Evolutionary conservation across 2,888 invertebrate genomes (phyloP), one percentile per base, ranked within the genome.

Genomic region (Metalampra italica): DNA sequence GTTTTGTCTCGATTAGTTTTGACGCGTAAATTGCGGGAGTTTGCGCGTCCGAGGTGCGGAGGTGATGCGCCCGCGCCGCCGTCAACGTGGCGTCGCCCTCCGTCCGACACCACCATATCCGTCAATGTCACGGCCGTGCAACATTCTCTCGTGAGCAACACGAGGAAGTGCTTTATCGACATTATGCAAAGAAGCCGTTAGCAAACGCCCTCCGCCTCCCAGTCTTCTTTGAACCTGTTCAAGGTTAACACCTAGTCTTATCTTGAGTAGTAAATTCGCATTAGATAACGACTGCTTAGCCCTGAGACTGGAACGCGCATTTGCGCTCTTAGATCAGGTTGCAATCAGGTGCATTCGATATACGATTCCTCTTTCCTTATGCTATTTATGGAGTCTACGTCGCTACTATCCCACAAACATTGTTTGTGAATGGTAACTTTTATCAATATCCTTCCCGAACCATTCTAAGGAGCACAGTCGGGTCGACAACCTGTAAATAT

Each of bases 401-500:
- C 5, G 22, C 3, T 22, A 22, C 22, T 22, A 22, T 22, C 22
- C 2, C 5, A 22, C 3, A 22, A 22, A 22, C 22, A 22, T 22
- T 22, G 22, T 22, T 22, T 22, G 22, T 22, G 22, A 7, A 9
- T 39, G 7, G 13, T 39, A 39, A 7, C 3, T 13, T 9, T 5
- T 15, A 14, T 2, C 14, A 14, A 39, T 1, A 9, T 1, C 39
- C 7, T 9, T 57, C 55, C 47, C 15, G 43, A 49, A 50, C 53
- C 42, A 47, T 53, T 49, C 46, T 36, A 50, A 51, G 43, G 45
- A 49, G 51, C 12, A 7, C 64, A 71, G 71, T 66, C 59, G 59
- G 82, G 78, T 83, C 84, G 70, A 70, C 67, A 71, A 82, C 82
- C 84, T 73, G 68, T 74, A 71, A 84, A 85, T 85, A 84, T 86